phyloP scores from a whole-genome alignment of 2,888 invertebrate species.

The Erebia aethiops region DNA sequence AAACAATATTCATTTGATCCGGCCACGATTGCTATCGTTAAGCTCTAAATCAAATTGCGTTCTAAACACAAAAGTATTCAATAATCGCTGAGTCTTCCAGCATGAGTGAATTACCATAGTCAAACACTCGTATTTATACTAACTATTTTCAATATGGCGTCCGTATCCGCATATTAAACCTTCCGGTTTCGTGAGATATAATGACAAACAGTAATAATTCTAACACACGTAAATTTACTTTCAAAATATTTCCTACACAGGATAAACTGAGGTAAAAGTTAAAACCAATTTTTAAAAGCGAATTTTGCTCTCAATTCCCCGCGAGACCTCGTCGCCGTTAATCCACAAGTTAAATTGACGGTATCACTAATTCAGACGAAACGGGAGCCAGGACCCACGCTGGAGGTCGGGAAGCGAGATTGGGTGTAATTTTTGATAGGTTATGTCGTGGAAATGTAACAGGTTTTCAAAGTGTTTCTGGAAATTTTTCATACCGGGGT shows the following conservation, averaged over 20 bases:
- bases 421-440: conserved; percentile 32
- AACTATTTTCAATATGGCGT: too few relatives aligned
- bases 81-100: too few relatives aligned
- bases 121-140: too few relatives aligned
- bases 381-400: conserved; percentile 7
- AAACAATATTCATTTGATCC: too few relatives aligned
- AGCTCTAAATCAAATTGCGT: too few relatives aligned
- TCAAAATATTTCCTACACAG: not conserved
- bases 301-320: conserved; percentile 22
- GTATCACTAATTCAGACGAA: conserved; percentile 34
- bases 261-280: not conserved
- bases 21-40: too few relatives aligned
- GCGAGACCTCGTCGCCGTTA: conserved; percentile 22
- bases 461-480: not conserved
- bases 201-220: too few relatives aligned
- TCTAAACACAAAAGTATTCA: too few relatives aligned
- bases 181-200: too few relatives aligned
- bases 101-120: too few relatives aligned
- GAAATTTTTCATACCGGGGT: not conserved
- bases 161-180: too few relatives aligned
- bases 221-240: too few relatives aligned
- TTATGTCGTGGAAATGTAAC: conserved; percentile 3
- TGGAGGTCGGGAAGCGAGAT: conserved; percentile 19
- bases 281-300: conserved; percentile 24
- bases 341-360: conserved; percentile 38